Base-by-base conservation (phyloP, 2,113 vertebrate species). In the Chascanopsetta lugubris region DNA sequence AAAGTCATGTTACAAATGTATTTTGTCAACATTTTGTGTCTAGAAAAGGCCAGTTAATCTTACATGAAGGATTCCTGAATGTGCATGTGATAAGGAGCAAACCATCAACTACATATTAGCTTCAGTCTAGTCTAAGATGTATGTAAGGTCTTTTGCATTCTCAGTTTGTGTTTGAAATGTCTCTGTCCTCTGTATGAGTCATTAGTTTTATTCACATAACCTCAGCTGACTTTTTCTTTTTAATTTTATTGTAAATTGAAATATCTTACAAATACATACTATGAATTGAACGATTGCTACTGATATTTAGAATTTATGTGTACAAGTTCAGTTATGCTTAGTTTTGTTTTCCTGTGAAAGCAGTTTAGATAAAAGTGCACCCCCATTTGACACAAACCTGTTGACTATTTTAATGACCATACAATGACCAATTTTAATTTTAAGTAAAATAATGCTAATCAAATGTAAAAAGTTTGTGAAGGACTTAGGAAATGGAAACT, bases 1-100 rank as follows among this genome's bases (percentile, higher is more conserved):
- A 66, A 72, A 72, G 53, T 69, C 62, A 63, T 67, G 4, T 67
- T 79, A 58, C 5, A 17, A 55, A 34, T 82, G 62, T 75, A n/a
- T 77, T 15, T 46, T 66, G 29, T 62, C 40, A 43, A 45, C 22
- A 34, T 47, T 45, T 75, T 43, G 3, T 77, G 29, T 65, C 70
- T 9, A 58, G 29, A 61, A 66, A 68, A 87, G 65, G 65, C 69
- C 54, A 89, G 78, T 61, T 87, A 79, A 62, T 40, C 12, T 70
- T 75, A 61, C 32, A 43, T 53, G 5, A 46, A 22, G 13, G 13
- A 46, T 60, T 63, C 69, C 27, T 65, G 1, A 58, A 56, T 64
- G 7, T 87, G 86, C 83, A 87, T 90, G 82, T 71, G 38, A 81
- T 51, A 9, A 58, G 49, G 18, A 84, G 30, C 36, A 69, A 81